Conservation (phyloP, 2,797 vertebrate species). For the Tympanoctomys barrerae region DNA sequence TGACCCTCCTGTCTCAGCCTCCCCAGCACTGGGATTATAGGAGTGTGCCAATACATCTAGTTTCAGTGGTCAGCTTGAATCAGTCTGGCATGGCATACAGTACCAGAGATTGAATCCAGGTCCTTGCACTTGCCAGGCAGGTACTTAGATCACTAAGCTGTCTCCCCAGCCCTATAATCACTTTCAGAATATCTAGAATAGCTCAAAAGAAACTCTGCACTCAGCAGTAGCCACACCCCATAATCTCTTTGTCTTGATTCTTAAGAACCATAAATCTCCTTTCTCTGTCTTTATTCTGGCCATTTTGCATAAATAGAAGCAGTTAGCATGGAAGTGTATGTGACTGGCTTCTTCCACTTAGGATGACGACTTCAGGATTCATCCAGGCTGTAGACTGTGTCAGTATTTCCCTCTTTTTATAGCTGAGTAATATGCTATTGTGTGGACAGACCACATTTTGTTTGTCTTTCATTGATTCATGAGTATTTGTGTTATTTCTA, state of each 20-base stretch:
- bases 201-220: background rate
- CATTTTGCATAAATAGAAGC: background rate
- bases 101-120: too few relatives aligned
- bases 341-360: background rate
- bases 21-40: too few relatives aligned
- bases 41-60: too few relatives aligned
- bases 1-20: too few relatives aligned
- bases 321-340: background rate
- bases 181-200: conserved; percentile 5
- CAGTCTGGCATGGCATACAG: too few relatives aligned
- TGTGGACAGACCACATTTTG: background rate
- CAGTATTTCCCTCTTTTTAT: background rate
- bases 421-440: background rate
- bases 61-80: too few relatives aligned
- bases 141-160: too few relatives aligned
- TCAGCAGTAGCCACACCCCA: background rate
- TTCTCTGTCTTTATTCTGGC: background rate
- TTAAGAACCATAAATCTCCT: background rate
- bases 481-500: background rate
- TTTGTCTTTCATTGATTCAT: conserved; percentile 7
- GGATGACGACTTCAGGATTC: background rate
- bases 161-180: background rate
- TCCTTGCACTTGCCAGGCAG: too few relatives aligned
- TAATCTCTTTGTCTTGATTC: background rate
- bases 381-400: background rate